Evolutionary conservation across 2,113 vertebrate species (phyloP).

Genomic region (Zeus faber): DNA sequence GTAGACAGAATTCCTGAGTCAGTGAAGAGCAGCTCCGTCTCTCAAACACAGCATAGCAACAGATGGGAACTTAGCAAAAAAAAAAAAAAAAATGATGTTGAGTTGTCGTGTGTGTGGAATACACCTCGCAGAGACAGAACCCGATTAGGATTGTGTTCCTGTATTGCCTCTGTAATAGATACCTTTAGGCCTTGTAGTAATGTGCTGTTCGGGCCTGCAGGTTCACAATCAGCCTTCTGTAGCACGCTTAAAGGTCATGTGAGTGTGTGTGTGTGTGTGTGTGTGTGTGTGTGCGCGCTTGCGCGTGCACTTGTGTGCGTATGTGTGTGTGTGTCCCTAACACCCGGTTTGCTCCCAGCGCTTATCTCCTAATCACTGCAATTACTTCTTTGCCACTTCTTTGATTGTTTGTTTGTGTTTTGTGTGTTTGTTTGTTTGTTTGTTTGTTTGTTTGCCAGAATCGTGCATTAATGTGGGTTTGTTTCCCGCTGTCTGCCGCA

Average conservation of each 20-base stretch:
- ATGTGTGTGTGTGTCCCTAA: conserved; percentile 19
- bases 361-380: conserved; percentile 72
- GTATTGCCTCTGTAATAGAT: too few relatives aligned
- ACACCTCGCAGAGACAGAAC: too few relatives aligned
- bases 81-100: too few relatives aligned
- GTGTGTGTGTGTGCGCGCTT: neutral
- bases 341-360: conserved; percentile 26
- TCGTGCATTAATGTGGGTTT: neutral
- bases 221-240: too few relatives aligned
- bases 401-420: conserved; percentile 61
- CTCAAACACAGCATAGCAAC: too few relatives aligned
- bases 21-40: too few relatives aligned
- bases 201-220: too few relatives aligned
- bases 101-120: too few relatives aligned
- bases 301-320: neutral
- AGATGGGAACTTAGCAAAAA: too few relatives aligned
- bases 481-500: neutral
- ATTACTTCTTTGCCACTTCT: conserved; percentile 59
- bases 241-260: conserved; percentile 53
- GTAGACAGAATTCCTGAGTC: too few relatives aligned
- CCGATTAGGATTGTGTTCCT: too few relatives aligned
- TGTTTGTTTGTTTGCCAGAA: neutral
- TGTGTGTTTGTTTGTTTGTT: conserved; percentile 61
- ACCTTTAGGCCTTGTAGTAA: too few relatives aligned
- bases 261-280: neutral